A percentile compares a stretch with the other conserved stretches of the same genome.
Conservation (phyloP, 2,888 invertebrate species). For the Cryptocheilus praepositus region DNA sequence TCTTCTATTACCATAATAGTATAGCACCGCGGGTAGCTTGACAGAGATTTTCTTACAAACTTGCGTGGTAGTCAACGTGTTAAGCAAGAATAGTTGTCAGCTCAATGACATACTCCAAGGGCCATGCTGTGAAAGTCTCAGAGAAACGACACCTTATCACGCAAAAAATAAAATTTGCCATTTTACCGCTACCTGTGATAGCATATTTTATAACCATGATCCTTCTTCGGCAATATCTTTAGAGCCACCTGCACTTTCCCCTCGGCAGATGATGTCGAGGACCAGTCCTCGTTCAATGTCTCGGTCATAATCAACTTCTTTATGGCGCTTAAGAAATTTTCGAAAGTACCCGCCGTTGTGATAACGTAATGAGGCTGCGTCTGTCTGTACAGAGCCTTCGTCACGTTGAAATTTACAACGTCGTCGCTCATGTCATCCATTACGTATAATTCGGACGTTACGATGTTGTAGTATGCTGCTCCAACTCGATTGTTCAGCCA, state of each 20-base stretch:
- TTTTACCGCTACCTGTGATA: slow-evolving; percentile 70
- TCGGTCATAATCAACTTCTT: slow-evolving; percentile 72
- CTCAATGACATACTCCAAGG: too few species aligned
- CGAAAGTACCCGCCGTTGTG: slow-evolving; percentile 77
- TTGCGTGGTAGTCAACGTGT: too few species aligned
- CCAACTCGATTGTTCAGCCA: slow-evolving; percentile 83
- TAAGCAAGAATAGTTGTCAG: too few species aligned
- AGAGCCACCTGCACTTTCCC: slow-evolving; percentile 75
- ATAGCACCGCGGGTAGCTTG: too few species aligned
- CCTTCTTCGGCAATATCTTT: slow-evolving; percentile 77
- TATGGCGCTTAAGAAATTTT: slow-evolving; percentile 76
- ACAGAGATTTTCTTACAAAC: too few species aligned
- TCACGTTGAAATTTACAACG: slow-evolving; percentile 79
- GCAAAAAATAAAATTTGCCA: too few species aligned
- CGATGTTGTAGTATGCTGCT: slow-evolving; percentile 83
- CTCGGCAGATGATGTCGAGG: slow-evolving; percentile 39
- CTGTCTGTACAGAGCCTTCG: slow-evolving; percentile 79
- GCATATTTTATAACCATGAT: slow-evolving; percentile 79
- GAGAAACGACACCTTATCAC: too few species aligned
- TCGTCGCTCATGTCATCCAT: slow-evolving; percentile 83
- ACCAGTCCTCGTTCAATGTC: slow-evolving; percentile 45
- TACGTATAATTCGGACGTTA: slow-evolving; percentile 81
- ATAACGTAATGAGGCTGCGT: slow-evolving; percentile 78
- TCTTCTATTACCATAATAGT: too few species aligned
- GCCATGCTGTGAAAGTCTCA: too few species aligned